Conservation (phyloP, 2,113 vertebrate genomes). For the Heterocephalus glaber region DNA sequence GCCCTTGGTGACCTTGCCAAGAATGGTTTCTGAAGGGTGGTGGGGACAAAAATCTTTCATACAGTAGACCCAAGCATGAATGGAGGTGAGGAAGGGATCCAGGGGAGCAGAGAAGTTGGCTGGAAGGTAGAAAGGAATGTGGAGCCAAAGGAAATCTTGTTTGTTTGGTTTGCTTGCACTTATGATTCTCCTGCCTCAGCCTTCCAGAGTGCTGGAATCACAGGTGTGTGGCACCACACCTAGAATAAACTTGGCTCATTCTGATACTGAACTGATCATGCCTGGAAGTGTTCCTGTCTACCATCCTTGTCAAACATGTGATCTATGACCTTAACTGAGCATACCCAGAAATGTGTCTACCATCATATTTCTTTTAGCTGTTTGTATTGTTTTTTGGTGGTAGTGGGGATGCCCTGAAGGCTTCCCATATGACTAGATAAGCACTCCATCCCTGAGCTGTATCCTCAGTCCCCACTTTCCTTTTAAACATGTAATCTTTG, state of each 20-base stretch:
- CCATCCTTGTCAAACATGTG: neutral
- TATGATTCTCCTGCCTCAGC: neutral
- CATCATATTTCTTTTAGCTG: neutral
- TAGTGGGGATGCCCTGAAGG: neutral
- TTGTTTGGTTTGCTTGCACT: neutral
- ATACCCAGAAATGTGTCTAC: neutral
- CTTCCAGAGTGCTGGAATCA: neutral
- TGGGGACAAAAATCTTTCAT: constrained; percentile 5
- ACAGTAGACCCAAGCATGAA: neutral
- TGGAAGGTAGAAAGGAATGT: neutral
- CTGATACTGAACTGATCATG: neutral
- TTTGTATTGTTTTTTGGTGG: neutral
- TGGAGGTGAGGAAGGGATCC: neutral
- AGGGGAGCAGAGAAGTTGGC: neutral
- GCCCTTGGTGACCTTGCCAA: neutral
- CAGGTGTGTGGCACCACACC: neutral
- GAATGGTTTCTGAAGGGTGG: neutral
- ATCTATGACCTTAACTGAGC: neutral
- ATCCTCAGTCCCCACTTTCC: neutral
- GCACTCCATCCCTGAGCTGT: neutral
- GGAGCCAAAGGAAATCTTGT: neutral
- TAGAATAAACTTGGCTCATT: neutral
- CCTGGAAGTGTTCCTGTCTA: no score
- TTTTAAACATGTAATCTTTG: neutral
- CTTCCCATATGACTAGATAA: neutral